Conservation (phyloP, 2,113 vertebrate genomes). For the Felis chaus region DNA sequence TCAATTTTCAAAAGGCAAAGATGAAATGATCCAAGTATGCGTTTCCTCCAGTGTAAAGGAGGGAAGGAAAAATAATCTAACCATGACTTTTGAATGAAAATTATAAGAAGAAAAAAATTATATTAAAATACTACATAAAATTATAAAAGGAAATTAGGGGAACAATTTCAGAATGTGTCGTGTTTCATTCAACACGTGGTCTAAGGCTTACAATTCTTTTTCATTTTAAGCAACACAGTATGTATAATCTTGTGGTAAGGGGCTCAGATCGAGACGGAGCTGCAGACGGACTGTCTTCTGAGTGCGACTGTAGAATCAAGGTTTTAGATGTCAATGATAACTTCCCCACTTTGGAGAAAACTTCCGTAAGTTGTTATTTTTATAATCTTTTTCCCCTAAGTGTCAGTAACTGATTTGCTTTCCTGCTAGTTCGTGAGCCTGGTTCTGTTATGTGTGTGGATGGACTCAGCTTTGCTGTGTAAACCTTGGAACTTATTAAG, state of each 20-base stretch:
- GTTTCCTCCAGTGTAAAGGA: not conserved
- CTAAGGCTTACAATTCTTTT: conserved; percentile 25
- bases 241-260: conserved; percentile 87
- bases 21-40: not conserved
- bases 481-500: not conserved
- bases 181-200: not conserved
- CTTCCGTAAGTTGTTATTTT: conserved; percentile 84
- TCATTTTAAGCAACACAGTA: conserved; percentile 85
- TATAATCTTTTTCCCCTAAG: not conserved
- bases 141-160: not conserved
- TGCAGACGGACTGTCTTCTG: conserved; percentile 83
- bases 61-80: not conserved
- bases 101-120: not conserved
- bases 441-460: not conserved
- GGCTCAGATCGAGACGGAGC: conserved; percentile 89
- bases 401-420: not conserved
- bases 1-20: not conserved
- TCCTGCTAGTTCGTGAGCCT: not conserved
- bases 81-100: conserved; percentile 11
- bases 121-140: not conserved
- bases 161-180: not conserved
- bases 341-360: conserved; percentile 89
- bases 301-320: conserved; percentile 86
- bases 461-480: not conserved
- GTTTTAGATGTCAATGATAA: conserved; percentile 96